A percentile compares a stretch with the other conserved stretches of the same genome.
phyloP scores from a whole-genome alignment of 1,140 invertebrate species.

The Zaprionus camerounensis region DNA sequence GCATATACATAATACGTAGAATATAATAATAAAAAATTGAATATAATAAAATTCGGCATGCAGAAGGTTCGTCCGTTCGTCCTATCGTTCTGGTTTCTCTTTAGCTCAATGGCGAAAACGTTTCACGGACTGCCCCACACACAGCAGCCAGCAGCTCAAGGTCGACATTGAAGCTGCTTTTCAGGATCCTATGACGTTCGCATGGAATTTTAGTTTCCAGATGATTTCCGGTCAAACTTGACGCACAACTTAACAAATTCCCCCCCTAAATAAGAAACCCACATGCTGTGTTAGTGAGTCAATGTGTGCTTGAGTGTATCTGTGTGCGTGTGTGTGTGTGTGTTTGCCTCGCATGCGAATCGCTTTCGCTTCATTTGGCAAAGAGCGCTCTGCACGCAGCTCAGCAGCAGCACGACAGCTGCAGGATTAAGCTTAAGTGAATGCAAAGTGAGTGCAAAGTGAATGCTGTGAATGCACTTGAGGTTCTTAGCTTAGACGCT shows the following conservation, averaged over 20 bases:
- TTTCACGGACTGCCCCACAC: not conserved
- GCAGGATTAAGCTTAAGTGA: slow-evolving; percentile 33
- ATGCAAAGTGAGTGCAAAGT: slow-evolving; percentile 28
- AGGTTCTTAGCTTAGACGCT: not conserved
- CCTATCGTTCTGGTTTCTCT: not conserved
- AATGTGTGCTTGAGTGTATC: slow-evolving; percentile 9
- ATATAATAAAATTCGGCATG: too few species aligned
- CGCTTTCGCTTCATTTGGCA: slow-evolving; percentile 57
- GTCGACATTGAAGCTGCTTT: slow-evolving; percentile 12
- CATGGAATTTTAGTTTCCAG: slow-evolving; percentile 15
- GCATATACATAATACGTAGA: too few species aligned
- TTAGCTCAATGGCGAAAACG: not conserved
- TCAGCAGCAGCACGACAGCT: slow-evolving; percentile 23
- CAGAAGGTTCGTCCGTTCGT: too few species aligned
- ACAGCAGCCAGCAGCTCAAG: slow-evolving; percentile 1
- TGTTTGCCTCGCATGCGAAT: slow-evolving; percentile 26
- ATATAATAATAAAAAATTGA: too few species aligned
- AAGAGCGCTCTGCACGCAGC: slow-evolving; percentile 17
- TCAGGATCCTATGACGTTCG: slow-evolving; percentile 7
- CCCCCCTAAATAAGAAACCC: not conserved
- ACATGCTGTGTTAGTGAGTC: slow-evolving; percentile 1
- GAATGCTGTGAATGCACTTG: slow-evolving; percentile 36
- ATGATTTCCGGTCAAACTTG: slow-evolving; percentile 37
- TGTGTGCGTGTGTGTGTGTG: slow-evolving; percentile 22
- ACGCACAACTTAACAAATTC: slow-evolving; percentile 17